phyloP scores from a whole-genome alignment of 2,888 invertebrate genomes.

The Thymelicus lineola region DNA sequence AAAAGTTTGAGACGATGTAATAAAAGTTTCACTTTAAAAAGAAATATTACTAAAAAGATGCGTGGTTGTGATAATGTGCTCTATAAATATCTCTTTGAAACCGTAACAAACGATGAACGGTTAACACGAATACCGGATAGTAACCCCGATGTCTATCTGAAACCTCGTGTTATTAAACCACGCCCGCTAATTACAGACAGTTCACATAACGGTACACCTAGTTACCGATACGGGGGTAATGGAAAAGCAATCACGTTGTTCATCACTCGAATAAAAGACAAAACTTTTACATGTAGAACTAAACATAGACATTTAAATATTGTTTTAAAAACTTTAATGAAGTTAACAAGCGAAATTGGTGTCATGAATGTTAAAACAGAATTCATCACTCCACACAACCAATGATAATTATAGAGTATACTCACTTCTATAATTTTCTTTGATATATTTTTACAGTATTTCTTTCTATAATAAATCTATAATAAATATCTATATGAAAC shows the following conservation, averaged over 20 bases:
- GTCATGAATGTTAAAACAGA: no score
- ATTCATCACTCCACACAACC: no score
- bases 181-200: slow-evolving; percentile 38
- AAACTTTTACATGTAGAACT: background rate
- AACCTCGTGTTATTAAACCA: slow-evolving; percentile 22
- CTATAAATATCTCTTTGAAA: slow-evolving; percentile 2
- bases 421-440: no score
- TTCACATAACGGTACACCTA: slow-evolving; percentile 41
- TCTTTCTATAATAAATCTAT: no score
- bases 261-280: background rate
- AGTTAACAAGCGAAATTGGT: no score
- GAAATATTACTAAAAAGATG: background rate
- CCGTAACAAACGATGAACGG: slow-evolving; percentile 9
- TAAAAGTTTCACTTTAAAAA: slow-evolving; percentile 12
- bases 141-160: slow-evolving; percentile 15
- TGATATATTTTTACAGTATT: no score
- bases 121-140: slow-evolving; percentile 9
- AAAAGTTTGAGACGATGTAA: no score
- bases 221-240: slow-evolving; percentile 30
- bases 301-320: no score
- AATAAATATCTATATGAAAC: no score
- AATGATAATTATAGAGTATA: no score
- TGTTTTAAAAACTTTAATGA: no score
- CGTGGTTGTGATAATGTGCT: background rate
- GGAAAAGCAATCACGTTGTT: slow-evolving; percentile 32